Evolutionary conservation across 2,797 vertebrate genomes (phyloP).

Genomic region (Pseudomugil tenellus): DNA sequence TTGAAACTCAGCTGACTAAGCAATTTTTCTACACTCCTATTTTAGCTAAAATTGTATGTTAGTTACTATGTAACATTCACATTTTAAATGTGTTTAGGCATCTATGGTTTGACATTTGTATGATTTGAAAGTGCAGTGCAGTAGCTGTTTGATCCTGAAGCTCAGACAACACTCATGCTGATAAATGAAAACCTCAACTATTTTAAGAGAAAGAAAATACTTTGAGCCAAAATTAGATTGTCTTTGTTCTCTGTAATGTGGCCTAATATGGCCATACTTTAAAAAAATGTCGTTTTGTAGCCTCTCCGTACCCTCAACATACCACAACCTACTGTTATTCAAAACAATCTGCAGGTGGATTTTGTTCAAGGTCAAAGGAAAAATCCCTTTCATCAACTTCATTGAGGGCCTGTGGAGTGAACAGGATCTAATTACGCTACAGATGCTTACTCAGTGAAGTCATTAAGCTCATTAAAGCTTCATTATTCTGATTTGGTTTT

Average conservation of each 20-base stretch:
- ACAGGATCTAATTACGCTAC: slow-evolving; percentile 61
- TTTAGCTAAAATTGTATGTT: not conserved
- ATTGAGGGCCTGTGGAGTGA: slow-evolving; percentile 46
- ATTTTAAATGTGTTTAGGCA: not conserved
- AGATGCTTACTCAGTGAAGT: slow-evolving; percentile 65
- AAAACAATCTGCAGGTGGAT: slow-evolving; percentile 26
- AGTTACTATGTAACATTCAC: not conserved
- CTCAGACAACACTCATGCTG: slow-evolving; percentile 30
- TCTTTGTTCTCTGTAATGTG: slow-evolving; percentile 28
- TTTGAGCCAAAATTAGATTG: slow-evolving; percentile 37
- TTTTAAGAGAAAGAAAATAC: slow-evolving; percentile 33
- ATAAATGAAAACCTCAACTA: slow-evolving; percentile 45
- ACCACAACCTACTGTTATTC: slow-evolving; percentile 20
- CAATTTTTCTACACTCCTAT: not conserved
- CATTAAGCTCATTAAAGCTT: slow-evolving; percentile 73
- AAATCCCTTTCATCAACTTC: slow-evolving; percentile 54
- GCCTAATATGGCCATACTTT: slow-evolving; percentile 51
- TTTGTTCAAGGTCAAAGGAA: slow-evolving; percentile 42
- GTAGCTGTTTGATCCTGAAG: slow-evolving; percentile 43
- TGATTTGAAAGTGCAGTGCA: no score
- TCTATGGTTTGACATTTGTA: slow-evolving; percentile 14
- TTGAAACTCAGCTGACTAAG: not conserved
- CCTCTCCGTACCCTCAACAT: slow-evolving; percentile 3
- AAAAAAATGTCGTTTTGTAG: slow-evolving; percentile 6
- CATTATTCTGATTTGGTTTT: slow-evolving; percentile 74